A percentile compares a stretch with the other conserved stretches of the same genome.
Conservation (phyloP, 2,888 invertebrate species). For the Polydrusus tereticollis region DNA sequence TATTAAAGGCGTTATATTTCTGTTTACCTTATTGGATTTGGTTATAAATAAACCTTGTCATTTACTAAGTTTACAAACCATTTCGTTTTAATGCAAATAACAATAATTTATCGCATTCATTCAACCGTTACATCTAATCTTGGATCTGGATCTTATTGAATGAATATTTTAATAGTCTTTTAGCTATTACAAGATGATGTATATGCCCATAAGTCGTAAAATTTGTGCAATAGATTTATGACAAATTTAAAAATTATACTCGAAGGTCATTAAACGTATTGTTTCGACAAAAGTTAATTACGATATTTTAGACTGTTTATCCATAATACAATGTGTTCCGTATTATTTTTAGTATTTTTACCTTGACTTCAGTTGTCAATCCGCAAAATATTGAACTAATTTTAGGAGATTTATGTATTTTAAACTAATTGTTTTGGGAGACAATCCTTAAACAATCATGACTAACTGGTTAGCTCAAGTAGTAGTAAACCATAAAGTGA, state of each 20-base stretch:
- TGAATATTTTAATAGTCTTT: conserved; percentile 35
- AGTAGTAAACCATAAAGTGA: no score
- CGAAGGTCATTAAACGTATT: conserved; percentile 18
- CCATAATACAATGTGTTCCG: no score
- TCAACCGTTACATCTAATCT: conserved; percentile 42
- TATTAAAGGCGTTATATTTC: no score
- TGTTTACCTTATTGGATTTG: no score
- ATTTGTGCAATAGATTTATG: conserved; percentile 20
- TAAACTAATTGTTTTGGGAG: no score
- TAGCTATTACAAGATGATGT: conserved; percentile 15
- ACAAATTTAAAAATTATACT: conserved; percentile 23
- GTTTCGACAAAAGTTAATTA: conserved; percentile 26
- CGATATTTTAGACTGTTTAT: no score
- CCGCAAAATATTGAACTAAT: no score
- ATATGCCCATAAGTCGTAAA: conserved; percentile 10
- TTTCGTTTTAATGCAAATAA: conserved; percentile 31
- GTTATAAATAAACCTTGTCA: conserved; percentile 8
- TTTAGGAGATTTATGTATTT: no score
- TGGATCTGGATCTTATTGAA: conserved; percentile 37
- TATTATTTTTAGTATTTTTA: no score
- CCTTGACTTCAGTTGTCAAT: no score
- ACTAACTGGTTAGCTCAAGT: no score
- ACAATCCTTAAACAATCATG: no score
- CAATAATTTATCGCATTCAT: conserved; percentile 34
- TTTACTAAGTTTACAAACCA: conserved; percentile 24